These are phyloP conservation scores for Kradibia gibbosae DNA, from an alignment of 1,140 invertebrate genomes.

Conservation along the genomic window DNA sequence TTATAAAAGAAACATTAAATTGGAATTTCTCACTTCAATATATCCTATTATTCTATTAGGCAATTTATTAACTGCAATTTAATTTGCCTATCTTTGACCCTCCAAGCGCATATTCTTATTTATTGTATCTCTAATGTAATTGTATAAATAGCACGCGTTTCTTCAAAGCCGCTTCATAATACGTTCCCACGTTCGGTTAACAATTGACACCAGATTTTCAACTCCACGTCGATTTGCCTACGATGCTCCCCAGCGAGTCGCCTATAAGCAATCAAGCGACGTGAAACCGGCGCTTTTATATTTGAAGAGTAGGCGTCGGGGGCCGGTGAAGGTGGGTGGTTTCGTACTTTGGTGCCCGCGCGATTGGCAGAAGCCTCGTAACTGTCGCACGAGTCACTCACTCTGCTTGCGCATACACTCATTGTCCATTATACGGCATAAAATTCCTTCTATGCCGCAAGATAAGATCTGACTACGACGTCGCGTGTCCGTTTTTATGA, in stretches of 20 bases:
- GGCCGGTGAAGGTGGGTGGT: constrained; percentile 34
- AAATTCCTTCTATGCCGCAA: constrained; percentile 68
- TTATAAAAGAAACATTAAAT: no score
- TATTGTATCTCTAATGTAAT: no score
- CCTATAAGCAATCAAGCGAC: constrained; percentile 18
- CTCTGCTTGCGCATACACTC: constrained; percentile 48
- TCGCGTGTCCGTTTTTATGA: constrained; percentile 69
- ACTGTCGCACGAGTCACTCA: constrained; percentile 38
- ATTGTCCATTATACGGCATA: constrained; percentile 70
- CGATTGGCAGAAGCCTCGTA: constrained; percentile 53
- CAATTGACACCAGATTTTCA: background rate
- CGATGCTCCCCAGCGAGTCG: background rate
- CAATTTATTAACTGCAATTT: no score
- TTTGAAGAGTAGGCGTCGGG: background rate
- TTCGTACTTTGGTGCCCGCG: constrained; percentile 34
- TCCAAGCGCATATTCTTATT: no score
- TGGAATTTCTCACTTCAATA: no score
- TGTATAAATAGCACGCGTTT: no score
- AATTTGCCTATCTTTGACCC: no score
- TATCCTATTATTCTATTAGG: no score
- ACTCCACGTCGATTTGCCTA: background rate
- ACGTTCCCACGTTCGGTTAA: background rate
- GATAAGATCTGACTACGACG: constrained; percentile 67
- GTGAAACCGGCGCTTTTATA: constrained; percentile 25
- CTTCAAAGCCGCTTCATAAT: no score